Conservation (phyloP, 2,113 vertebrate species). For the Brachyistius frenatus region DNA sequence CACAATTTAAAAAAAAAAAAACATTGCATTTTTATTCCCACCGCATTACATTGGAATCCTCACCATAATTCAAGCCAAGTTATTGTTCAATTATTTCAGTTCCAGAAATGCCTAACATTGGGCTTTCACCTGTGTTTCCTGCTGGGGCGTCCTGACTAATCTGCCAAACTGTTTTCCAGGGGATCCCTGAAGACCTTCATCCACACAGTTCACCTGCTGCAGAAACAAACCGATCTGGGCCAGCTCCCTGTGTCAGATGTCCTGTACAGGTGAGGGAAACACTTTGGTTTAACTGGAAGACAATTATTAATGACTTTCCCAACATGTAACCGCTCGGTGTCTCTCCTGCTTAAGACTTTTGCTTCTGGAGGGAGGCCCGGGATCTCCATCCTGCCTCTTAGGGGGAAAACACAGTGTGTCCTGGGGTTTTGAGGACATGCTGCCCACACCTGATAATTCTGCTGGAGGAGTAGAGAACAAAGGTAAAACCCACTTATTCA, state of each 20-base stretch:
- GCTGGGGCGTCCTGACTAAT: conserved; percentile 19
- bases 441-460: conserved; percentile 93
- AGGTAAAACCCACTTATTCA: conserved; percentile 82
- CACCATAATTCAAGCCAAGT: conserved; percentile 5
- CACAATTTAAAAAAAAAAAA: neutral
- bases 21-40: conserved; percentile 26
- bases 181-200: conserved; percentile 99
- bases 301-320: neutral
- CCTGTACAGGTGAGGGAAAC: conserved; percentile 90
- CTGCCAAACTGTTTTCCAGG: conserved; percentile 82
- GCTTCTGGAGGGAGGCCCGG: conserved; percentile 96
- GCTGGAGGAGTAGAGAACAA: conserved; percentile 92
- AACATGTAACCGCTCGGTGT: conserved; percentile 26
- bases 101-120: conserved; percentile 15
- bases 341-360: conserved; percentile 86
- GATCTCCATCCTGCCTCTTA: conserved; percentile 95
- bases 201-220: conserved; percentile 97
- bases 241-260: conserved; percentile 96
- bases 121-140: conserved; percentile 28
- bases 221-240: conserved; percentile 96
- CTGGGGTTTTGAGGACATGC: conserved; percentile 99
- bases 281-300: neutral
- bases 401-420: conserved; percentile 98
- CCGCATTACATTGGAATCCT: conserved; percentile 3
- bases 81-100: conserved; percentile 18